Percentiles rank a stretch among this genome's conserved stretches.
phyloP scores from a whole-genome alignment of 1,140 invertebrate species.

The Oryzaephilus surinamensis region DNA sequence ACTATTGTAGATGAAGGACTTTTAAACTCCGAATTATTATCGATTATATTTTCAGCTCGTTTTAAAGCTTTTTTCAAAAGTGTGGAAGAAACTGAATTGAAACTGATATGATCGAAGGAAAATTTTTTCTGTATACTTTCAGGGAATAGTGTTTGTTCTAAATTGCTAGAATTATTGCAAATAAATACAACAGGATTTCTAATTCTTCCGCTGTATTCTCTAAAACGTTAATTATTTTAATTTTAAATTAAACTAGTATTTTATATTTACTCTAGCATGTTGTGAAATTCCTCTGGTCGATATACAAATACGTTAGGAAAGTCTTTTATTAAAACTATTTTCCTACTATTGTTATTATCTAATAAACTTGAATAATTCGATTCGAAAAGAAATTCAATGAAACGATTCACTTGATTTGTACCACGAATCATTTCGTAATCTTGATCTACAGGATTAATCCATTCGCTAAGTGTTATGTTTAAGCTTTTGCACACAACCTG shows the following conservation, averaged over 20 bases:
- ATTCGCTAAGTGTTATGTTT: slow-evolving; percentile 51
- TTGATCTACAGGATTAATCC: slow-evolving; percentile 59
- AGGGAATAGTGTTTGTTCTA: slow-evolving; percentile 51
- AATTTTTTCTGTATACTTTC: slow-evolving; percentile 46
- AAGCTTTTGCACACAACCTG: slow-evolving; percentile 47
- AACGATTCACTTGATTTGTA: slow-evolving; percentile 49
- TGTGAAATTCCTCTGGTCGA: slow-evolving; percentile 47
- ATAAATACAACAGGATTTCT: slow-evolving; percentile 60
- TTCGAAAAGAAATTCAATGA: slow-evolving; percentile 55
- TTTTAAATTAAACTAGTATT: slow-evolving; percentile 8
- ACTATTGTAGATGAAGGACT: slow-evolving; percentile 43
- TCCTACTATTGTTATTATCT: slow-evolving; percentile 33
- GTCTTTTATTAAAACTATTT: slow-evolving; percentile 59
- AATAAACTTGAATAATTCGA: slow-evolving; percentile 55
- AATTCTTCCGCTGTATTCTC: slow-evolving; percentile 49
- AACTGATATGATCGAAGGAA: slow-evolving; percentile 48
- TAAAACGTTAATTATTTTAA: slow-evolving; percentile 34
- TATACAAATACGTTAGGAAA: slow-evolving; percentile 59
- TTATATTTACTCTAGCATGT: slow-evolving; percentile 49
- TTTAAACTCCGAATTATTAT: slow-evolving; percentile 42
- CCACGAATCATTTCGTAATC: slow-evolving; percentile 36
- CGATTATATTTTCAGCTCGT: slow-evolving; percentile 45
- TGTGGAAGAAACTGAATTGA: slow-evolving; percentile 52
- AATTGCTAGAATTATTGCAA: slow-evolving; percentile 51
- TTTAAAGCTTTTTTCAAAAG: slow-evolving; percentile 56